These are phyloP conservation scores for Molorchus minor DNA, from an alignment of 2,888 invertebrate genomes.

Conservation along the genomic window DNA sequence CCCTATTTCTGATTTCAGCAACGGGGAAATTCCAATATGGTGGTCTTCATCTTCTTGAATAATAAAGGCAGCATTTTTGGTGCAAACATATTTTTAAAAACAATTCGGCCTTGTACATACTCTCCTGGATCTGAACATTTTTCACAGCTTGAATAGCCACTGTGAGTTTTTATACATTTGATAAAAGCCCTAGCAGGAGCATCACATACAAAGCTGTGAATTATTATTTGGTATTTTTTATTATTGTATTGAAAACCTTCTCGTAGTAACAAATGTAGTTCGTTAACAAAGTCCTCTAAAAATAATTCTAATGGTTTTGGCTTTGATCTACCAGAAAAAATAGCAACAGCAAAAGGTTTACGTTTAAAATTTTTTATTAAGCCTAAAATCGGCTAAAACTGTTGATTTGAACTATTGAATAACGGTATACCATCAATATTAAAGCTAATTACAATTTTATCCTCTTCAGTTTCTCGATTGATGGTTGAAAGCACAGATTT, in stretches of 20 bases:
- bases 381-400: constrained; percentile 21
- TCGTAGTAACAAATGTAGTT: not conserved
- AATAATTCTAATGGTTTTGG: constrained; percentile 8
- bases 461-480: not conserved
- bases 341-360: constrained; percentile 14
- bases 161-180: constrained; percentile 29
- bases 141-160: constrained; percentile 28
- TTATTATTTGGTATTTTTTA: constrained; percentile 23
- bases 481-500: not conserved
- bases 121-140: constrained; percentile 20
- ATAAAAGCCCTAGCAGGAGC: constrained; percentile 31
- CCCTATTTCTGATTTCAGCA: constrained; percentile 20
- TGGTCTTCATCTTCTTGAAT: constrained; percentile 22
- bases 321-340: constrained; percentile 20
- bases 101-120: constrained; percentile 14
- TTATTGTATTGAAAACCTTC: constrained; percentile 21
- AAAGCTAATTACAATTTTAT: constrained; percentile 8
- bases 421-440: constrained; percentile 19
- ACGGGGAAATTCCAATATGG: constrained; percentile 23
- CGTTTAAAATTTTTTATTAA: constrained; percentile 11
- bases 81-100: constrained; percentile 8
- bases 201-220: no score
- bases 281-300: no score
- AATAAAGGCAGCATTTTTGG: constrained; percentile 17
- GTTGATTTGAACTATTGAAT: constrained; percentile 13